phyloP scores from a whole-genome alignment of 1,140 invertebrate genomes.

The Mactra quadrangularis region DNA sequence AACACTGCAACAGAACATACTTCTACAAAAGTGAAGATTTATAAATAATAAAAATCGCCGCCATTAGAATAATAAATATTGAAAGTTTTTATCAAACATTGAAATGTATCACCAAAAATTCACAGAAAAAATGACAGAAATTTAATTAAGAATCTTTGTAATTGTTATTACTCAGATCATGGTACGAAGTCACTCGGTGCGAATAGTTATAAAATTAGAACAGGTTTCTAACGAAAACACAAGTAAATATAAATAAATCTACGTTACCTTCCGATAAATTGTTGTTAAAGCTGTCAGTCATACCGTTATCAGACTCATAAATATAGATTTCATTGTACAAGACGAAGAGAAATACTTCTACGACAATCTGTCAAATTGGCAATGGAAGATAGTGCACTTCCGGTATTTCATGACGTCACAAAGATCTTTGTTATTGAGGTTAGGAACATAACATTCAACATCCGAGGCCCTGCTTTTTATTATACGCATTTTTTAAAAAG shows the following conservation, averaged over 20 bases:
- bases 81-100: too few relatives aligned
- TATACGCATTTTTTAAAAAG: too few relatives aligned
- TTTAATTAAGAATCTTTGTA: too few relatives aligned
- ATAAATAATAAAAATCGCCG: too few relatives aligned
- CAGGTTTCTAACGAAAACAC: conserved; percentile 3
- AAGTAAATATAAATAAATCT: background rate
- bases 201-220: background rate
- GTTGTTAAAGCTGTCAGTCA: background rate
- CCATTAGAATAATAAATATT: too few relatives aligned
- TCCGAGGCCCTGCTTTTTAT: conserved; percentile 3
- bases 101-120: too few relatives aligned
- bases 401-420: conserved; percentile 44
- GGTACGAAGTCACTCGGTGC: conserved; percentile 9
- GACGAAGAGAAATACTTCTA: background rate
- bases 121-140: too few relatives aligned
- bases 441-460: background rate
- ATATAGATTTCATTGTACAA: background rate
- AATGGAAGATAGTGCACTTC: conserved; percentile 47
- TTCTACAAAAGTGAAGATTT: too few relatives aligned
- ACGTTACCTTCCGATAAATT: conserved; percentile 26
- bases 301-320: conserved; percentile 3
- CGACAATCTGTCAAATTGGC: conserved; percentile 18
- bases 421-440: conserved; percentile 36
- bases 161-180: too few relatives aligned
- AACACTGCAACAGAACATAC: too few relatives aligned